Evolutionary conservation across 2,888 invertebrate genomes (phyloP).

Genomic region (Cheilosia variabilis): DNA sequence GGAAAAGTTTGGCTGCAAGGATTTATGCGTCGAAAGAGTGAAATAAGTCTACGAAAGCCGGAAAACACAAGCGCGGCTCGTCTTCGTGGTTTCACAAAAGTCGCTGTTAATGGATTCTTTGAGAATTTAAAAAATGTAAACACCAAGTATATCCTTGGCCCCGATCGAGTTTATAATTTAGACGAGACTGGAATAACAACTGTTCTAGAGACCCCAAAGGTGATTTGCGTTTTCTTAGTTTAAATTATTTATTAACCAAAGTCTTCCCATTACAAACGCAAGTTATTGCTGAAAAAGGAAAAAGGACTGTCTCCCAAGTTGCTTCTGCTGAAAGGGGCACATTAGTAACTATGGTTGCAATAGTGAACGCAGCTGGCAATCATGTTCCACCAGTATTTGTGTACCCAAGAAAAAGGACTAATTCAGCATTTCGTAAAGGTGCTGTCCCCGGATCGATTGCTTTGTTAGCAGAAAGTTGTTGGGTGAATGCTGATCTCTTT

Average conservation of each 20-base stretch:
- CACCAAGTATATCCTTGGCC: slow-evolving; percentile 11
- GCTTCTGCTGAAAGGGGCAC: slow-evolving; percentile 27
- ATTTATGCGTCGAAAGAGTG: slow-evolving; percentile 4
- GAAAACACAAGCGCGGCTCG: slow-evolving; percentile 17
- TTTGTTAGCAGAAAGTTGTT: slow-evolving; percentile 24
- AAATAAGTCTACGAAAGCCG: slow-evolving; percentile 19
- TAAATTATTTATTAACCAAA: too few relatives aligned
- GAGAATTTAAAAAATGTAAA: slow-evolving; percentile 24
- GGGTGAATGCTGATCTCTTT: slow-evolving; percentile 13
- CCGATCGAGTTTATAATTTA: slow-evolving; percentile 32
- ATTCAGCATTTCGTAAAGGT: slow-evolving; percentile 20
- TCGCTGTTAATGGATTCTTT: slow-evolving; percentile 3
- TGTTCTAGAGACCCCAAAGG: slow-evolving; percentile 28
- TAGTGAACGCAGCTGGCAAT: slow-evolving; percentile 21
- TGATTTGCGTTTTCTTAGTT: too few relatives aligned
- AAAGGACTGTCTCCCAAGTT: slow-evolving; percentile 18
- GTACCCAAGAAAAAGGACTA: slow-evolving; percentile 15
- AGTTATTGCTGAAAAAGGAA: slow-evolving; percentile 25
- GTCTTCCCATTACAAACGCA: slow-evolving; percentile 14
- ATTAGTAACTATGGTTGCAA: slow-evolving; percentile 20
- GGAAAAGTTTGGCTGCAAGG: slow-evolving; percentile 16
- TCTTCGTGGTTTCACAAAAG: slow-evolving; percentile 23
- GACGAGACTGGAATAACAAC: slow-evolving; percentile 26
- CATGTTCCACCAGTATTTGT: slow-evolving; percentile 23
- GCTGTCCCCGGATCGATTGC: slow-evolving; percentile 18